These are phyloP conservation scores for Etheostoma cragini DNA, from an alignment of 2,113 vertebrate genomes.

Conservation along the genomic window DNA sequence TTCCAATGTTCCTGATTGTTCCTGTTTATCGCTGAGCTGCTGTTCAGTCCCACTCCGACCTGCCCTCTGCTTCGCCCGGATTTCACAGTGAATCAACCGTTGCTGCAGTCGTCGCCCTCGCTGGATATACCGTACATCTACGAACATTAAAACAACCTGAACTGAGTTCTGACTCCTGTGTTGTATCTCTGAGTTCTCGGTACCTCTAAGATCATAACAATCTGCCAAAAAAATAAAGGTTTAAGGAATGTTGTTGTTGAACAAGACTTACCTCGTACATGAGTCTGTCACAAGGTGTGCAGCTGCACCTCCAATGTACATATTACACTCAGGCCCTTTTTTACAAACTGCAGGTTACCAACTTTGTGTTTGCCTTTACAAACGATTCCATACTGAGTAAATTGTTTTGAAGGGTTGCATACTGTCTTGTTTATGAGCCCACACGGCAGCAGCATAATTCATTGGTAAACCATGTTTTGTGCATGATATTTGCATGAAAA, in stretches of 20 bases:
- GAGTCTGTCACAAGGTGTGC: not conserved
- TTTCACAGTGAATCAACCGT: no score
- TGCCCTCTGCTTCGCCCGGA: no score
- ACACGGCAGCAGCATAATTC: conserved; percentile 5
- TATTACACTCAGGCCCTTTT: not conserved
- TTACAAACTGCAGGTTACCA: not conserved
- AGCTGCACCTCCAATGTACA: not conserved
- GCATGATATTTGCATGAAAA: not conserved
- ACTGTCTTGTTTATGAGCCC: conserved; percentile 23
- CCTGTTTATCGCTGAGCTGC: no score
- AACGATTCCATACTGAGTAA: not conserved
- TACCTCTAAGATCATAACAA: no score
- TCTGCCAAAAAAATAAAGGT: not conserved
- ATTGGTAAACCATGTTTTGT: not conserved
- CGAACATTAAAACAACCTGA: no score
- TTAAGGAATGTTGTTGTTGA: not conserved
- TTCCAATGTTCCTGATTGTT: no score
- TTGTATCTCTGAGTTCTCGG: no score
- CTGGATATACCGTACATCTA: no score
- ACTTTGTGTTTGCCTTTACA: not conserved
- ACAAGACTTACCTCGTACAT: not conserved
- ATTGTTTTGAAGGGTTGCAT: not conserved
- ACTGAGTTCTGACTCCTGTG: no score
- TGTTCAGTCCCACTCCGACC: no score
- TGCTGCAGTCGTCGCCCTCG: no score